phyloP scores from a whole-genome alignment of 2,888 invertebrate genomes.

The Tetramorium bicarinatum region DNA sequence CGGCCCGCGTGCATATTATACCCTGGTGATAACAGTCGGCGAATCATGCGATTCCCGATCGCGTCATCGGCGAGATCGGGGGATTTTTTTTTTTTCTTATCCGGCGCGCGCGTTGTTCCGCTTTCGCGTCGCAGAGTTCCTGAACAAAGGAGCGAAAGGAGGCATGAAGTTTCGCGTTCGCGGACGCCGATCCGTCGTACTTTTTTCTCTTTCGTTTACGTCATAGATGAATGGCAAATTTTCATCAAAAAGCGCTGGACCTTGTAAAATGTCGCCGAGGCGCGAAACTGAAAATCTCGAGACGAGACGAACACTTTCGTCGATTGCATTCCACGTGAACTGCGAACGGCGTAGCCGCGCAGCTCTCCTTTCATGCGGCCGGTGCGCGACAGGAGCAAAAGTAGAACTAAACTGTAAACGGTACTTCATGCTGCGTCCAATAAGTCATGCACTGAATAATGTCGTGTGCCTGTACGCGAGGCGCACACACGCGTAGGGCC shows the following conservation, averaged over 20 bases:
- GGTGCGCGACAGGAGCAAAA: slow-evolving; percentile 26
- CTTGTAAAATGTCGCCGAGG: background rate
- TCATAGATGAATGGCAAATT: background rate
- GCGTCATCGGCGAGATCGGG: slow-evolving; percentile 21
- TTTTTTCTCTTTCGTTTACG: background rate
- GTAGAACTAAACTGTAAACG: slow-evolving; percentile 61
- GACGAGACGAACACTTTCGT: background rate
- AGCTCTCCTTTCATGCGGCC: background rate
- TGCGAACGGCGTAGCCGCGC: background rate
- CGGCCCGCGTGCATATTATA: slow-evolving; percentile 5
- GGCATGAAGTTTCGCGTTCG: background rate
- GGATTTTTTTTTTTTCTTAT: background rate
- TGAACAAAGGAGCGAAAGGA: slow-evolving; percentile 24
- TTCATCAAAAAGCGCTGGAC: background rate
- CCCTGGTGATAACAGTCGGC: slow-evolving; percentile 25
- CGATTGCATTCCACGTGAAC: background rate
- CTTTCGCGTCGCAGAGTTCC: background rate
- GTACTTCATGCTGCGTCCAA: slow-evolving; percentile 55
- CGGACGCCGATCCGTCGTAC: background rate
- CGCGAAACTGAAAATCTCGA: background rate
- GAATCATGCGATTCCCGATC: slow-evolving; percentile 27
- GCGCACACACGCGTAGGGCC: background rate
- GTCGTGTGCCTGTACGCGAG: slow-evolving; percentile 27
- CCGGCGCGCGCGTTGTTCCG: slow-evolving; percentile 2
- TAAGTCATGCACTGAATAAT: slow-evolving; percentile 66